These are phyloP conservation scores for Pseudococcus viburni DNA, from an alignment of 2,888 invertebrate species.

Conservation along the genomic window DNA sequence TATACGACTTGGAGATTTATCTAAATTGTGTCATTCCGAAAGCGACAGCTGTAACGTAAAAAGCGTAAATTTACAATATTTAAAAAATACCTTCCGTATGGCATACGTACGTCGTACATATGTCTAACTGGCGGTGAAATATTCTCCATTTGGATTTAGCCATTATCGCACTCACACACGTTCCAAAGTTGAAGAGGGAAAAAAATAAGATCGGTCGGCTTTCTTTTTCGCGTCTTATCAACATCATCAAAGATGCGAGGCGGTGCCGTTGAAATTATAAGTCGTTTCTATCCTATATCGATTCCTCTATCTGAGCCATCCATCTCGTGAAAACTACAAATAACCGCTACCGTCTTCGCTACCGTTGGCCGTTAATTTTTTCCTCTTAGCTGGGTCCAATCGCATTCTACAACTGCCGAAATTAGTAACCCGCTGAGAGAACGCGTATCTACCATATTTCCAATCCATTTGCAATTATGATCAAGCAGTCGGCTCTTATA, in stretches of 20 bases:
- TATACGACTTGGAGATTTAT: slow-evolving; percentile 41
- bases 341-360: slow-evolving; percentile 53
- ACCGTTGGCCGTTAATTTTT: slow-evolving; percentile 38
- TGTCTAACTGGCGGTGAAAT: neutral
- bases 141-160: slow-evolving; percentile 33
- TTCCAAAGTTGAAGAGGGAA: neutral
- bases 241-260: slow-evolving; percentile 29
- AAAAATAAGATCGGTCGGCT: slow-evolving; percentile 41
- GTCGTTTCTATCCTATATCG: slow-evolving; percentile 23
- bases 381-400: neutral
- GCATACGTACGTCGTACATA: neutral
- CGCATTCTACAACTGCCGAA: slow-evolving; percentile 45
- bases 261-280: slow-evolving; percentile 54
- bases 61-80: slow-evolving; percentile 40
- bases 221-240: slow-evolving; percentile 57
- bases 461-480: slow-evolving; percentile 56
- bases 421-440: slow-evolving; percentile 51
- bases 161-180: neutral
- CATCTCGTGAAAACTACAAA: slow-evolving; percentile 58
- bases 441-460: slow-evolving; percentile 25
- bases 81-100: neutral
- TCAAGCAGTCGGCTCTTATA: slow-evolving; percentile 38
- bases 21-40: slow-evolving; percentile 44
- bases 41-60: slow-evolving; percentile 44
- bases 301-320: slow-evolving; percentile 12